Evolutionary conservation across 2,888 invertebrate species (phyloP).

Genomic region (Nymphalis polychloros): DNA sequence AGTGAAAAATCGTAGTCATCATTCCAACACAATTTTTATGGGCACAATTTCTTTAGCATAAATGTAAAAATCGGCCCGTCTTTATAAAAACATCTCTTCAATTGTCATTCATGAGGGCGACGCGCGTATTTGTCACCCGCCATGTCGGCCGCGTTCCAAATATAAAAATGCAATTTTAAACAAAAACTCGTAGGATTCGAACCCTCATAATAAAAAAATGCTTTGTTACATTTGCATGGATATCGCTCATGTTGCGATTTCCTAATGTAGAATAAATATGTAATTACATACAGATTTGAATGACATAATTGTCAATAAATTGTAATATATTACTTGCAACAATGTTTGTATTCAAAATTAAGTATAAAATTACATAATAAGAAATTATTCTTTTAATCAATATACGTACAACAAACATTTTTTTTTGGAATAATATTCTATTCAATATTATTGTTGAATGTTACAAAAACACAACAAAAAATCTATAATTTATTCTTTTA

Average conservation of each 20-base stretch:
- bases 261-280: too few species aligned
- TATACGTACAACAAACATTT: too few species aligned
- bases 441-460: too few species aligned
- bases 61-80: slow-evolving; percentile 76
- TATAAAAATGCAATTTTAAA: slow-evolving; percentile 82
- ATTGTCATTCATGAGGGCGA: slow-evolving; percentile 81
- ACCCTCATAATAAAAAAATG: slow-evolving; percentile 78
- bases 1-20: slow-evolving; percentile 79
- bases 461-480: too few species aligned
- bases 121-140: slow-evolving; percentile 80
- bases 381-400: too few species aligned
- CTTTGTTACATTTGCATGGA: slow-evolving; percentile 57
- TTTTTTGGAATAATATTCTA: too few species aligned
- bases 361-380: too few species aligned
- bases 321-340: too few species aligned
- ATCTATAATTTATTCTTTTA: too few species aligned
- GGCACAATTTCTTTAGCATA: slow-evolving; percentile 79
- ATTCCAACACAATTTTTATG: slow-evolving; percentile 79
- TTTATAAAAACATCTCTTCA: slow-evolving; percentile 80
- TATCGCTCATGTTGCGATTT: slow-evolving; percentile 21
- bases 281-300: too few species aligned
- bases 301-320: too few species aligned
- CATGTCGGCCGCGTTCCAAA: slow-evolving; percentile 75
- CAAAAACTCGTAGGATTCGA: slow-evolving; percentile 71
- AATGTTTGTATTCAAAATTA: too few species aligned